These are phyloP conservation scores for Eilema depressum DNA, from an alignment of 2,888 invertebrate genomes.

Conservation along the genomic window DNA sequence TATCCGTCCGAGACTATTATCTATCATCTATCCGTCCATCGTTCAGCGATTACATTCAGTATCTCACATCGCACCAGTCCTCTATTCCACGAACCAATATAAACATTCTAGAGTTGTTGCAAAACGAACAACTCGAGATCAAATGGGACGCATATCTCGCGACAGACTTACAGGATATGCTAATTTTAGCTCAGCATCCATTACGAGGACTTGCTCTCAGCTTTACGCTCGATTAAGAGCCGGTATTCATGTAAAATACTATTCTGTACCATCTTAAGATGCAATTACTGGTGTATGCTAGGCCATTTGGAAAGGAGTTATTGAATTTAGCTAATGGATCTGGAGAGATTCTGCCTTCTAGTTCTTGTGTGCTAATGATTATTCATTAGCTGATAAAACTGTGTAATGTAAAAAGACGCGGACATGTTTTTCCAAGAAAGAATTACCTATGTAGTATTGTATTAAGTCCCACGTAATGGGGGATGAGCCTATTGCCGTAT, in stretches of 20 bases:
- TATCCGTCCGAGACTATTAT: too few species aligned
- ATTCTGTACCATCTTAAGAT: constrained; percentile 21
- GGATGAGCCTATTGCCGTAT: too few species aligned
- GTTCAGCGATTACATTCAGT: not conserved
- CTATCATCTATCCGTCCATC: not conserved
- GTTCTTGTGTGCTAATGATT: not conserved
- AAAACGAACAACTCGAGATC: constrained; percentile 36
- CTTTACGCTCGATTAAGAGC: constrained; percentile 37
- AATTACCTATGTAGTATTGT: too few species aligned
- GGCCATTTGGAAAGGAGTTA: not conserved
- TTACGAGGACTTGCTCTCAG: constrained; percentile 38
- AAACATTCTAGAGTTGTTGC: constrained; percentile 32
- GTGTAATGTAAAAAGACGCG: too few species aligned
- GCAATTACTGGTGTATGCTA: not conserved
- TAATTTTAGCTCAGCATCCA: constrained; percentile 51
- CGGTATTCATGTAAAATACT: constrained; percentile 32
- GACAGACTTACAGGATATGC: constrained; percentile 52
- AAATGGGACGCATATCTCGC: constrained; percentile 39
- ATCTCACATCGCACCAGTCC: not conserved
- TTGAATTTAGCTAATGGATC: not conserved
- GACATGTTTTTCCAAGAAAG: too few species aligned
- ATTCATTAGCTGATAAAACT: too few species aligned
- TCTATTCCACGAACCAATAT: constrained; percentile 33
- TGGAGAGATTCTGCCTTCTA: not conserved
- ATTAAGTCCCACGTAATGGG: too few species aligned